A percentile compares a stretch with the other conserved stretches of the same genome.
phyloP scores from a whole-genome alignment of 92 coral and sea anemone species.

The Bergia puertoricense region DNA sequence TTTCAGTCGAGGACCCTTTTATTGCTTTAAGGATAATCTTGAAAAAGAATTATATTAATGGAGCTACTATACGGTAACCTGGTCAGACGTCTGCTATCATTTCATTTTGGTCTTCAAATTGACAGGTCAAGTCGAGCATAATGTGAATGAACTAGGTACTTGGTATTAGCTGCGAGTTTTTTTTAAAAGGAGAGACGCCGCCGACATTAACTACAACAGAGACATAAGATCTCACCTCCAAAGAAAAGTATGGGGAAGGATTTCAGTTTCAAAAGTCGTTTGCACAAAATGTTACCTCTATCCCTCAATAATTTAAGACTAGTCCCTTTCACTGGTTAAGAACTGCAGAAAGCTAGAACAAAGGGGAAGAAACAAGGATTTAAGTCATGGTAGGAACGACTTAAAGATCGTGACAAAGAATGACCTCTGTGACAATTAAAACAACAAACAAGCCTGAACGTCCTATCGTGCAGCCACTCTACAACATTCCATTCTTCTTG shows the following conservation, averaged over 20 bases:
- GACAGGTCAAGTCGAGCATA: neutral
- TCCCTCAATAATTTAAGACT: neutral
- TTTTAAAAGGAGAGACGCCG: too few species aligned
- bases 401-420: neutral
- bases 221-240: too few species aligned
- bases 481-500: slow-evolving; percentile 70
- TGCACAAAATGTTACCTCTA: too few species aligned
- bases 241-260: too few species aligned
- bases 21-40: neutral
- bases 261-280: too few species aligned
- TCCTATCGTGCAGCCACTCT: slow-evolving; percentile 3
- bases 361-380: neutral
- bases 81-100: neutral
- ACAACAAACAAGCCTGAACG: slow-evolving; percentile 16
- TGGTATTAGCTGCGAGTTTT: too few species aligned
- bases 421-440: slow-evolving; percentile 29
- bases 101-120: neutral
- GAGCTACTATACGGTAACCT: neutral
- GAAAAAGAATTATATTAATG: too few species aligned
- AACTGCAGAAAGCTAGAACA: slow-evolving; percentile 2
- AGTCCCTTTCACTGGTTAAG: neutral
- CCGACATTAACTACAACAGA: too few species aligned
- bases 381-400: neutral
- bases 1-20: neutral
- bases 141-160: neutral